phyloP scores from a whole-genome alignment of 2,113 vertebrate genomes.

The Geococcyx californianus region DNA sequence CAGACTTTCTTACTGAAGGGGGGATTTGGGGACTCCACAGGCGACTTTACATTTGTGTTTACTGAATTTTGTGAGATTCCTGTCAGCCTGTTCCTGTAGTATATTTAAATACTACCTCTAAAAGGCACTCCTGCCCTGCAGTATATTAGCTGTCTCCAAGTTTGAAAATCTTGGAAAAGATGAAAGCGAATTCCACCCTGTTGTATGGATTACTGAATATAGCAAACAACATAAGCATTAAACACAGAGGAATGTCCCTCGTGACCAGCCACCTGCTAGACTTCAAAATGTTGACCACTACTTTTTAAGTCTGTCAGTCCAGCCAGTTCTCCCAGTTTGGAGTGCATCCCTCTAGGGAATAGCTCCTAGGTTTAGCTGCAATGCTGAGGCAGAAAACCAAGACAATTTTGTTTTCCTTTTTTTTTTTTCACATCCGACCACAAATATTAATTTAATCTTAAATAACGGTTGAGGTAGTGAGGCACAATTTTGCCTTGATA shows the following conservation, averaged over 20 bases:
- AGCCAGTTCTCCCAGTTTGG: neutral
- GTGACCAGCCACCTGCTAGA: neutral
- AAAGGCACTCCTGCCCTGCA: neutral
- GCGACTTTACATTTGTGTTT: neutral
- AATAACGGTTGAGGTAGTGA: neutral
- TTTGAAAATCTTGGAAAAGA: neutral
- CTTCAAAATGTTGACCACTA: neutral
- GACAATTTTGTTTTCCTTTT: too few species aligned
- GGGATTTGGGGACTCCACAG: rapidly evolving
- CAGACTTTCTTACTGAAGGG: neutral
- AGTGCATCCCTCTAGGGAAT: neutral
- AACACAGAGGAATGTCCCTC: neutral
- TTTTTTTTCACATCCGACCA: neutral
- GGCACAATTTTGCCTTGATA: neutral
- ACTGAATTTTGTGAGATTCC: neutral
- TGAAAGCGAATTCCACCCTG: neutral
- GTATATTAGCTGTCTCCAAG: neutral
- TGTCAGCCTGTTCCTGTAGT: neutral
- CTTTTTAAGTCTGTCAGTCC: neutral
- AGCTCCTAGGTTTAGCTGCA: neutral
- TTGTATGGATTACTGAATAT: neutral
- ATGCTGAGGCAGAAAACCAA: neutral
- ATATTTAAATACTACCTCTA: neutral
- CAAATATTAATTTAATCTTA: neutral
- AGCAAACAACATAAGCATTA: neutral